Evolutionary conservation across 2,797 vertebrate genomes (phyloP), one percentile per base, ranked within the genome.

Genomic region (Dendrocincla fuliginosa): DNA sequence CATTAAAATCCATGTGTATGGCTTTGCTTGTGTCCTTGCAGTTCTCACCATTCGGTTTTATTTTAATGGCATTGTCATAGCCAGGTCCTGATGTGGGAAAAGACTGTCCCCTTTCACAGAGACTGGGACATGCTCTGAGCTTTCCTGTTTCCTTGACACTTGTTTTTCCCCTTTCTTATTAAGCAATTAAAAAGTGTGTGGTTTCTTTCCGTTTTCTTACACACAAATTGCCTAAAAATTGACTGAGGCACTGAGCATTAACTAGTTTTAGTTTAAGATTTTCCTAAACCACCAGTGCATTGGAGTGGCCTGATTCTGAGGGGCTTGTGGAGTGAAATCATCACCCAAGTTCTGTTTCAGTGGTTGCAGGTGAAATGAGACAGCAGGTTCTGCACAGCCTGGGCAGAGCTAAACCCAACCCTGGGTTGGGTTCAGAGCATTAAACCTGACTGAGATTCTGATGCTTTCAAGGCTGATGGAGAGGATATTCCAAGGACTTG

Each of bases 161-260:
- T 90, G 9, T 11, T 73, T 96, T 68, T 67, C 63, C 77, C 53
- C 60, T 86, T 96, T 93, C 57, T 80, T 83, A 76, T 88, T 85
- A 91, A 69, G 67, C 47, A 84, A 16, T 95, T 89, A 83, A 91
- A 96, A 87, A 47, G 22, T 3, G 3, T 16, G 39, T 19, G 16
- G 7, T 33, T 87, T 84, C n/a, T 80, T 91, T 84, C 44, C 10
- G 16, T 11, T 57, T 92, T 65, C 50, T 81, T 73, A 49, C 22
- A 78, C 14, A 20, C 30, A 67, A 35, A 46, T 69, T 53, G 42
- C 30, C 25, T 65, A 37, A 87, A 59, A 91, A 7, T 24, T 24
- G 67, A 24, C 33, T 59, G 39, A 63, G 44, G 35, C 68, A 27
- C 16, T 47, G 63, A 42, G 13, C 33, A 30, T 74, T 69, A 65